phyloP scores from a whole-genome alignment of 2,888 invertebrate species.

The Cheilosia pagana region DNA sequence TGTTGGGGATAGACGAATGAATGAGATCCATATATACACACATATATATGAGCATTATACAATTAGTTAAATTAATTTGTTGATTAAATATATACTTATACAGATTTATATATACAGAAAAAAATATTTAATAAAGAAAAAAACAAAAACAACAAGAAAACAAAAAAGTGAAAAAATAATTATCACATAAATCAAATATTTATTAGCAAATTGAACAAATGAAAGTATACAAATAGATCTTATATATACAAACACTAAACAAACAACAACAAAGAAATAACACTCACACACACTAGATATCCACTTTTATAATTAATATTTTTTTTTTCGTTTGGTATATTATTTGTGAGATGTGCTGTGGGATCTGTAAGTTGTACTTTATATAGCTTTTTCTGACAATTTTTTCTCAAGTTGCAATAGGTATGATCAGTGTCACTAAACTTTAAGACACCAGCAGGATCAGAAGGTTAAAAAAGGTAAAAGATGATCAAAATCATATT shows the following conservation, averaged over 20 bases:
- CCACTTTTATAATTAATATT: conserved; percentile 30
- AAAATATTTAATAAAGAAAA: conserved; percentile 61
- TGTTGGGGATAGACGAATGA: conserved; percentile 71
- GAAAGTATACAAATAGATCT: conserved; percentile 74
- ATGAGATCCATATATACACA: conserved; percentile 73
- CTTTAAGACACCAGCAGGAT: too few species aligned
- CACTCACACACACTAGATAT: conserved; percentile 36
- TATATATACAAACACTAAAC: conserved; percentile 67
- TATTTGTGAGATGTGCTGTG: neutral
- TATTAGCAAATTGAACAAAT: conserved; percentile 74
- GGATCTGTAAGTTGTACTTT: neutral
- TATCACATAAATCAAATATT: conserved; percentile 75
- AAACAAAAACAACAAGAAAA: conserved; percentile 36
- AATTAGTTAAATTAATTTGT: conserved; percentile 75
- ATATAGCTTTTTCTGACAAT: too few species aligned
- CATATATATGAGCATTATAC: conserved; percentile 74
- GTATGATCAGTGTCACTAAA: too few species aligned
- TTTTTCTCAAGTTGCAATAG: too few species aligned
- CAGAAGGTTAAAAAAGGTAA: too few species aligned
- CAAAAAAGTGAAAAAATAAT: conserved; percentile 59
- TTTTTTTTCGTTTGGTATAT: neutral
- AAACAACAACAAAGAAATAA: conserved; percentile 23
- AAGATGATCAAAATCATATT: too few species aligned
- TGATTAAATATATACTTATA: conserved; percentile 75
- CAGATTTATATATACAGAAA: conserved; percentile 75